These are phyloP conservation scores for Channallabes apus DNA, from an alignment of 2,797 vertebrate species.

Conservation along the genomic window DNA sequence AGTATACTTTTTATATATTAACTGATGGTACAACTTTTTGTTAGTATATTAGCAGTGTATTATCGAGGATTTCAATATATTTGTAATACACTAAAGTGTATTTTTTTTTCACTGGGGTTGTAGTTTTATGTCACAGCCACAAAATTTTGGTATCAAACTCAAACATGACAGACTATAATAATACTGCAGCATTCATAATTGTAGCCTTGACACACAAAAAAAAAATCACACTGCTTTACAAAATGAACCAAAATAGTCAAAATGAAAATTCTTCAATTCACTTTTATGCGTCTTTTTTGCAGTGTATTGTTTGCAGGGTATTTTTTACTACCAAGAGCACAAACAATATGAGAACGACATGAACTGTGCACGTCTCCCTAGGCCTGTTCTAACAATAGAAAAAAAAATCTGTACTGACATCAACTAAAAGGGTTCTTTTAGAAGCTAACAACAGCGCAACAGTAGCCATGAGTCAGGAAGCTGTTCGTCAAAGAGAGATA, in stretches of 20 bases:
- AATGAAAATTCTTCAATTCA: background rate
- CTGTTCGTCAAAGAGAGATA: background rate
- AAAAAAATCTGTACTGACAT: background rate
- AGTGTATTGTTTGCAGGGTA: background rate
- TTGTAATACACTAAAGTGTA: too few relatives aligned
- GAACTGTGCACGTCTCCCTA: background rate
- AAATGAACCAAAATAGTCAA: background rate
- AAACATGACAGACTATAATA: background rate
- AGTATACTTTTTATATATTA: too few relatives aligned
- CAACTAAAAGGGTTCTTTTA: background rate
- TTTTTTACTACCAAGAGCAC: background rate
- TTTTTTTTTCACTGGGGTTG: too few relatives aligned
- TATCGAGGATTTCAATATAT: too few relatives aligned
- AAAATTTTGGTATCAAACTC: background rate
- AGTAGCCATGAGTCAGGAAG: conserved; percentile 17
- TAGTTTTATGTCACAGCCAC: background rate
- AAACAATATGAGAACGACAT: background rate
- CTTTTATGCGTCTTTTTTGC: background rate
- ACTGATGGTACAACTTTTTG: too few relatives aligned
- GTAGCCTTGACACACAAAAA: background rate
- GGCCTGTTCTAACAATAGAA: background rate
- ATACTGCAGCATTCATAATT: background rate
- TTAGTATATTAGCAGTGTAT: too few relatives aligned
- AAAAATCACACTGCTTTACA: background rate
- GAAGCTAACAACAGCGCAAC: background rate